phyloP scores from a whole-genome alignment of 1,140 invertebrate species.

The Hycleus cichorii region DNA sequence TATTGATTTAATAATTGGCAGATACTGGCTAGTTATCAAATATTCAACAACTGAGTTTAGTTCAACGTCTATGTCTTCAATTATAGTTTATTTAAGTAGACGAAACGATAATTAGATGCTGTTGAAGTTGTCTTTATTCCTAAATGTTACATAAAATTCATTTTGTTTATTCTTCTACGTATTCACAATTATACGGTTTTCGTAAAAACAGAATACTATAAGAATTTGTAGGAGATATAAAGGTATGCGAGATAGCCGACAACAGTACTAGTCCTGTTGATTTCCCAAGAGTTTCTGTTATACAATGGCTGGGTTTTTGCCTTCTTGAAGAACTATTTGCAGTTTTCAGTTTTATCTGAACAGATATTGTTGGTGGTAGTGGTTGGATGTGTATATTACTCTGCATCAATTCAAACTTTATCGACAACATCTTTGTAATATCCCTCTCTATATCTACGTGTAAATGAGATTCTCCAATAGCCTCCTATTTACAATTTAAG shows the following conservation, averaged over 20 bases:
- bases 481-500: slow-evolving; percentile 29
- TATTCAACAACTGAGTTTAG: slow-evolving; percentile 5
- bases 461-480: slow-evolving; percentile 26
- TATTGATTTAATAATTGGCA: slow-evolving; percentile 13
- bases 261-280: slow-evolving; percentile 15
- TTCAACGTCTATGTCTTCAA: slow-evolving; percentile 2
- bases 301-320: slow-evolving; percentile 7
- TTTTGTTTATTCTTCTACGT: too few relatives aligned
- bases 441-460: neutral
- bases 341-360: slow-evolving; percentile 1
- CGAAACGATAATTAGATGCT: slow-evolving; percentile 8
- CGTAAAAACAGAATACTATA: too few relatives aligned
- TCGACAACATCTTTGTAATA: slow-evolving; percentile 17
- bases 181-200: too few relatives aligned
- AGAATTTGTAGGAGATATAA: neutral
- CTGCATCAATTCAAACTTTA: slow-evolving; percentile 18
- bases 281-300: slow-evolving; percentile 18
- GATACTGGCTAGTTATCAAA: slow-evolving; percentile 4
- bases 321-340: slow-evolving; percentile 17
- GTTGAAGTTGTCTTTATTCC: neutral
- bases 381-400: neutral
- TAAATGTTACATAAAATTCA: too few relatives aligned
- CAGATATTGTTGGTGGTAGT: too few relatives aligned
- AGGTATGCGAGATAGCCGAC: neutral
- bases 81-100: slow-evolving; percentile 3